These are phyloP conservation scores for Drosophila cardini DNA, from an alignment of 1,140 invertebrate genomes.

Conservation along the genomic window DNA sequence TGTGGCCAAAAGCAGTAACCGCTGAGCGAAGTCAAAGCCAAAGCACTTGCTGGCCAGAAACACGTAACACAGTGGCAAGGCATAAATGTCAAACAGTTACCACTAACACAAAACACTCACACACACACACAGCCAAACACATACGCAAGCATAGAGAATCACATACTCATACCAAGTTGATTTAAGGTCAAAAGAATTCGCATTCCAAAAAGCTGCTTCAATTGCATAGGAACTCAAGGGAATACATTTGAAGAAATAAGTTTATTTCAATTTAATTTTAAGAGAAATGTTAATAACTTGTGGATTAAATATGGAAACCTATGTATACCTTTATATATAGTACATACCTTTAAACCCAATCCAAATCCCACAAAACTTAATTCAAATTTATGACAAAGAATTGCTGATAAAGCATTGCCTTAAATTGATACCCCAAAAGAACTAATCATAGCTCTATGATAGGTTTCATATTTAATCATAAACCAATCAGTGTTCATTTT, in stretches of 20 bases:
- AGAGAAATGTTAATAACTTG: no score
- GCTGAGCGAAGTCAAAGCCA: slow-evolving; percentile 5
- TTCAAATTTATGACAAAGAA: neutral
- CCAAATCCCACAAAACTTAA: neutral
- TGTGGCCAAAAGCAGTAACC: slow-evolving; percentile 33
- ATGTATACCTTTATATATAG: no score
- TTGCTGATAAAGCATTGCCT: slow-evolving; percentile 7
- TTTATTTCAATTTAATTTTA: no score
- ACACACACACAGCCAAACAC: neutral
- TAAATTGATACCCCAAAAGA: neutral
- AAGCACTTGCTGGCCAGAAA: slow-evolving; percentile 27
- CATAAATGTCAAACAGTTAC: slow-evolving; percentile 55
- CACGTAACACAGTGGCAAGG: slow-evolving; percentile 46
- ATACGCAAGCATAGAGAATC: neutral
- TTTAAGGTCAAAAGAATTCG: slow-evolving; percentile 22
- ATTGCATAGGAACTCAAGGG: neutral
- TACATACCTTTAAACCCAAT: no score
- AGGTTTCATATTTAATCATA: slow-evolving; percentile 30
- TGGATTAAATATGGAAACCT: no score
- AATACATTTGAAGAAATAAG: no score
- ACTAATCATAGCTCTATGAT: neutral
- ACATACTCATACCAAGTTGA: neutral
- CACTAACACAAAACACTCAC: slow-evolving; percentile 7
- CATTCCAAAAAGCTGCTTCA: slow-evolving; percentile 1
- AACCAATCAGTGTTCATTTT: slow-evolving; percentile 43